These are phyloP conservation scores for Chelonia mydas DNA, from an alignment of 2,797 vertebrate genomes.

Conservation along the genomic window DNA sequence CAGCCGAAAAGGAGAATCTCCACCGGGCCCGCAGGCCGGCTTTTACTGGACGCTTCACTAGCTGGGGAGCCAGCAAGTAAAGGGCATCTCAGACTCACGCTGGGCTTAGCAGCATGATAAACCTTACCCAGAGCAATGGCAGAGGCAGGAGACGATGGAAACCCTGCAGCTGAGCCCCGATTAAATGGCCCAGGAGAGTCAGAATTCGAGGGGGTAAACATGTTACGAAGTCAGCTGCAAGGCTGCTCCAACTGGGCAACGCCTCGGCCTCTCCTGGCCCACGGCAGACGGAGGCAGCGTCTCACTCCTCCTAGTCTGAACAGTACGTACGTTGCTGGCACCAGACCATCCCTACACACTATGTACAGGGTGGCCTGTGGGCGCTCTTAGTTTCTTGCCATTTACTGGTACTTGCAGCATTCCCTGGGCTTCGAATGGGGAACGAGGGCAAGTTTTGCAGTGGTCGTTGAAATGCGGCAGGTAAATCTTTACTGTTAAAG, in stretches of 20 bases:
- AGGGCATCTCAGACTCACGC: not conserved
- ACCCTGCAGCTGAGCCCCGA: rapidly evolving
- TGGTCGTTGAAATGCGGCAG: not conserved
- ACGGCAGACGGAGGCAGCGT: rapidly evolving
- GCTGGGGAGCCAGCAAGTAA: not conserved
- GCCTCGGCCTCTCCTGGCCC: not conserved
- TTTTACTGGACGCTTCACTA: not conserved
- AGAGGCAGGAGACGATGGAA: rapidly evolving
- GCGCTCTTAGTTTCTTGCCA: not conserved
- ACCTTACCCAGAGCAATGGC: not conserved
- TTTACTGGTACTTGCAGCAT: not conserved
- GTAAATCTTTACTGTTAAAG: not conserved
- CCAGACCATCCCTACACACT: not conserved
- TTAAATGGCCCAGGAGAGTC: not conserved
- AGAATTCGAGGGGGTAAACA: not conserved
- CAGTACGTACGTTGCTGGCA: not conserved
- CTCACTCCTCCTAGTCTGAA: rapidly evolving
- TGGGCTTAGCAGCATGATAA: not conserved
- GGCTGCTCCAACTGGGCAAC: not conserved
- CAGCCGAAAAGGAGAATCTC: not conserved
- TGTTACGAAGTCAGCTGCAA: not conserved
- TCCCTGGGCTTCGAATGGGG: not conserved
- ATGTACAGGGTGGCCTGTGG: rapidly evolving
- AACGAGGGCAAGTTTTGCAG: not conserved
- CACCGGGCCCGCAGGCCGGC: too few relatives aligned